Evolutionary conservation across 2,888 invertebrate genomes (phyloP), one percentile per base, ranked within the genome.

Genomic region (Microctonus brassicae): DNA sequence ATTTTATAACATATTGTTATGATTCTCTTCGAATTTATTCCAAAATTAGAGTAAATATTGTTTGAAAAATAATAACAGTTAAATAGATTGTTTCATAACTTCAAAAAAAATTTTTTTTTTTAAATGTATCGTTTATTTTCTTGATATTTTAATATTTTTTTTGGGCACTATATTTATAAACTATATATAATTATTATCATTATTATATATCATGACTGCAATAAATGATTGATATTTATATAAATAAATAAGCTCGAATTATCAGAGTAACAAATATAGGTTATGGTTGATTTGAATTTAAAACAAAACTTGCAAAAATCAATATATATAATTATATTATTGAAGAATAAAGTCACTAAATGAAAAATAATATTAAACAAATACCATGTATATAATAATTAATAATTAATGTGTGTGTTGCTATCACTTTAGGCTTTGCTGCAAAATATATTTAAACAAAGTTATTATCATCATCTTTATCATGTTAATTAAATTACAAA

Each of bases 401-500:
- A 74, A 64, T 64, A 72, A n/a, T n/a, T 7, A 47, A 47, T 47
- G 20, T 17, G 42, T 42, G 17, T 17, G 47, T 6, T 5, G 47
- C 47, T 47, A 62, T 74, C 72, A 39, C 65, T 65, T 71, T 74
- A 65, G 69, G 72, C 75, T 76, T 75, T 60, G 72, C 73, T 72
- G 69, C 63, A 66, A 74, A 69, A 72, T 61, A 53, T 58, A 53
- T n/a, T n/a, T n/a, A n/a, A n/a, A n/a, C n/a, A 75, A 61, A 68
- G 29, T 42, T 47, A 47, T 64, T 17, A 52, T 52, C 26, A 52
- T 47, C 33, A 26, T 4, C 58, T 10, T 57, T 57, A 9, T 34
- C 17, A 33, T 64, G 29, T 64, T 20, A 10, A 7, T 7, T 47
- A 17, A 52, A 64, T 52, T 13, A 13, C 63, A 64, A 33, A 33